These are phyloP conservation scores for Cromileptes altivelis DNA, from an alignment of 2,113 vertebrate species.

Conservation along the genomic window DNA sequence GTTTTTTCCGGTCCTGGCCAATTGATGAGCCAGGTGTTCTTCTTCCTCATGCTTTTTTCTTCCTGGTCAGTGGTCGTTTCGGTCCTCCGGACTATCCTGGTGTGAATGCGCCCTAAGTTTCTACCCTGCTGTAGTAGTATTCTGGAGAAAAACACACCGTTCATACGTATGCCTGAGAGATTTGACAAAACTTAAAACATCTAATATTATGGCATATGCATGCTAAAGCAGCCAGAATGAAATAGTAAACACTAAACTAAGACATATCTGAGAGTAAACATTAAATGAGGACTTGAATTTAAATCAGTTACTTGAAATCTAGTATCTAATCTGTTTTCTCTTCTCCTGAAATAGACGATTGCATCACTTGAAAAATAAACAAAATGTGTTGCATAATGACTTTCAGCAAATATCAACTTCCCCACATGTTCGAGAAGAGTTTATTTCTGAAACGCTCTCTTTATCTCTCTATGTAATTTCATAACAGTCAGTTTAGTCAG, in stretches of 20 bases:
- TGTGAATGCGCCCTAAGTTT: neutral
- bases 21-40: too few species aligned
- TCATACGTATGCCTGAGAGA: neutral
- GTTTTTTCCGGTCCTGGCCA: too few species aligned
- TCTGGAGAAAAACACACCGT: neutral
- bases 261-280: neutral
- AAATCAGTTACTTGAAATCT: neutral
- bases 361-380: neutral
- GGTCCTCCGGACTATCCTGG: too few species aligned
- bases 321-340: neutral
- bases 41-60: too few species aligned
- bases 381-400: constrained; percentile 1
- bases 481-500: neutral
- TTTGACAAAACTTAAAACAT: neutral
- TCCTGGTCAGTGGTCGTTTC: too few species aligned
- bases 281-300: neutral
- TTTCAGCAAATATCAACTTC: neutral
- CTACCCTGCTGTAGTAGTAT: neutral
- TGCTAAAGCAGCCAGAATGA: neutral
- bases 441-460: too few species aligned
- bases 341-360: neutral
- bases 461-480: neutral
- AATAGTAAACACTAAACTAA: neutral
- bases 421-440: too few species aligned
- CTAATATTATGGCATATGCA: neutral